Base-by-base conservation (phyloP, 2,888 invertebrate genomes). In the Polylopha cassiicola region DNA sequence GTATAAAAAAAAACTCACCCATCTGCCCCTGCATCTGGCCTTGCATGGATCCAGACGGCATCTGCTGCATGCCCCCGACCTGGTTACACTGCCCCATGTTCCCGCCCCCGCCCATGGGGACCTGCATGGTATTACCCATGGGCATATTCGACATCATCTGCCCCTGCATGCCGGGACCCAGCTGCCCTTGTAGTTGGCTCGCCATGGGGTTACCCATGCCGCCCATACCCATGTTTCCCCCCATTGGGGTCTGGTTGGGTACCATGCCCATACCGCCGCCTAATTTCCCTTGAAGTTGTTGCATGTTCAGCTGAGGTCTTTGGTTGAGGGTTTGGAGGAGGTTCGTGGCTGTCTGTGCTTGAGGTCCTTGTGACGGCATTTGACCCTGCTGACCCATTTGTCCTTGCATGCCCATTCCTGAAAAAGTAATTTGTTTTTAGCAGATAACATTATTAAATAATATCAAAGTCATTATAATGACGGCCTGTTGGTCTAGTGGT, bases 261-360 rank as follows among this genome's bases (percentile, higher is more conserved):
- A 84, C 81, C 76, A 87, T 88, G 21, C 89, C 87, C 65, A 87
- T 82, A 1, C 77, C 76, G 0, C 87, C 85, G 1, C 80, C 77
- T 44, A 89, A 75, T 58, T 89, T 89, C 47, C 86, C 89, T 46
- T 88, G 89, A 47, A 90, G 65, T 50, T n/a, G n/a, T n/a, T 86
- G 87, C 85, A 89, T 88, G 46, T 86, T 87, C 51, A 90, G 82
- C 32, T 87, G 86, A 17, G 67, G 90, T 10, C 91, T 82, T 49
- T 92, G 91, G 57, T 92, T 94, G 20, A 95, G 73, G 0, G 91
- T 91, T 73, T 94, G 94, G 2, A 94, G 78, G 14, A 95, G 68
- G 65, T 91, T 91, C 0, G 90, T 88, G 0, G 91, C 90, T 0
- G 90, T 80, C 46, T 87, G 87, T 0, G 78, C 73, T 57, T 88